Evolutionary conservation across 2,113 vertebrate species (phyloP).

Genomic region (Felis chaus): DNA sequence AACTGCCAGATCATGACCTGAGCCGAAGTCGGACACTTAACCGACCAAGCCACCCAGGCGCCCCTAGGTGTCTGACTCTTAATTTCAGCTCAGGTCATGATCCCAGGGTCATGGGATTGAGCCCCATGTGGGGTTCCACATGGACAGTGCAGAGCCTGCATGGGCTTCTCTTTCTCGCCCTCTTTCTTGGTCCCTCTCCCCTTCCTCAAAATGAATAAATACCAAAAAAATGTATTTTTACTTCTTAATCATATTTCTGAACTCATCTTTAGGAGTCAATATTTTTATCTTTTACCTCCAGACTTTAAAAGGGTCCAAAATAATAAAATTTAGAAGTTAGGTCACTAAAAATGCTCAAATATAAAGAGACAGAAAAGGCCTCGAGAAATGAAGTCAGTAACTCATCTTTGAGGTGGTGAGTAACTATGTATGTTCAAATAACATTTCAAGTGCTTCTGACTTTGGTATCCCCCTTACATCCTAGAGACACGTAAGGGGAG

Average conservation of each 20-base stretch:
- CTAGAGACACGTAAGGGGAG: not conserved
- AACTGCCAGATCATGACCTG: not conserved
- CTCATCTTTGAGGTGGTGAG: not conserved
- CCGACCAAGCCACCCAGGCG: not conserved
- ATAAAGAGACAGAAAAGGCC: not conserved
- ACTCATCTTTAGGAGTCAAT: not conserved
- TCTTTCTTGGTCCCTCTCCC: too few species aligned
- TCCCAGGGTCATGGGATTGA: too few species aligned
- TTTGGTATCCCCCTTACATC: not conserved
- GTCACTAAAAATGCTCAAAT: not conserved
- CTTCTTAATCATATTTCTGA: not conserved
- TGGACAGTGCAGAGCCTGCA: too few species aligned
- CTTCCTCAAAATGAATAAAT: too few species aligned
- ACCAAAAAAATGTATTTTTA: not conserved
- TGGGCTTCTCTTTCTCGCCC: too few species aligned
- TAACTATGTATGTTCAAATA: not conserved
- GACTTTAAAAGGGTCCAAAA: conserved; percentile 9
- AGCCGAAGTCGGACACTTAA: not conserved
- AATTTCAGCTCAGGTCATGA: too few species aligned
- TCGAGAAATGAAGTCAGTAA: not conserved
- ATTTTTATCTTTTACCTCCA: not conserved
- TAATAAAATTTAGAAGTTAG: not conserved
- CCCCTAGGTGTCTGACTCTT: not conserved
- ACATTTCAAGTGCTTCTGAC: not conserved
- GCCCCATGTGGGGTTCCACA: too few species aligned